Conservation (phyloP, 1,140 invertebrate genomes). For the Cheumatopsyche charites region DNA sequence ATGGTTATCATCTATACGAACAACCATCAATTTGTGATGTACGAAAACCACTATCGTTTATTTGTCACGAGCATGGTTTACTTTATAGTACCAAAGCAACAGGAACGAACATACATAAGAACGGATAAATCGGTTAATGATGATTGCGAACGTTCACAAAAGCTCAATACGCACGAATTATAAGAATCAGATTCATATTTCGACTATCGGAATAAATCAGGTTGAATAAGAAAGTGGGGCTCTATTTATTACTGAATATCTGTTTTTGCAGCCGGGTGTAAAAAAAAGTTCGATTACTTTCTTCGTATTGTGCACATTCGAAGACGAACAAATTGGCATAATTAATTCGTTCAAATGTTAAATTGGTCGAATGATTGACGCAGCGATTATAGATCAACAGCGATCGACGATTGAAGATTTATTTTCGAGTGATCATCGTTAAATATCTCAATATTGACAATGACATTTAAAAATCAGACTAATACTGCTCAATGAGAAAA, state of each 20-base stretch:
- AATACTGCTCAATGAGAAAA: background rate
- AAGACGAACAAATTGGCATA: too few species aligned
- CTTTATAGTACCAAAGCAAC: background rate
- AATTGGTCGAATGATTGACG: background rate
- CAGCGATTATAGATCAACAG: too few species aligned
- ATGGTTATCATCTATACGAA: conserved; percentile 5
- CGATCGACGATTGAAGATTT: too few species aligned
- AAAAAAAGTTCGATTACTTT: too few species aligned
- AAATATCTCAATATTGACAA: background rate
- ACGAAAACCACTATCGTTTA: background rate
- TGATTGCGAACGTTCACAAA: conserved; percentile 25
- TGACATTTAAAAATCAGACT: background rate
- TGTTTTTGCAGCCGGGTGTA: background rate
- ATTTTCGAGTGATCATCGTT: too few species aligned
- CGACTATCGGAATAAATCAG: conserved; percentile 36
- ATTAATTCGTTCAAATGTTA: background rate
- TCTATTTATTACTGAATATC: background rate
- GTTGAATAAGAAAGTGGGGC: conserved; percentile 37
- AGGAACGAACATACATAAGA: background rate
- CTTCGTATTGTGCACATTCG: too few species aligned
- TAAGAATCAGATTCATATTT: background rate
- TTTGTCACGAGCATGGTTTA: background rate
- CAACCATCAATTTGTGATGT: conserved; percentile 1
- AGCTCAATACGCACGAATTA: conserved; percentile 3
- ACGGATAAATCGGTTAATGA: background rate